These are phyloP conservation scores for Drosophila bunnanda DNA, from an alignment of 2,888 invertebrate species.

Conservation along the genomic window DNA sequence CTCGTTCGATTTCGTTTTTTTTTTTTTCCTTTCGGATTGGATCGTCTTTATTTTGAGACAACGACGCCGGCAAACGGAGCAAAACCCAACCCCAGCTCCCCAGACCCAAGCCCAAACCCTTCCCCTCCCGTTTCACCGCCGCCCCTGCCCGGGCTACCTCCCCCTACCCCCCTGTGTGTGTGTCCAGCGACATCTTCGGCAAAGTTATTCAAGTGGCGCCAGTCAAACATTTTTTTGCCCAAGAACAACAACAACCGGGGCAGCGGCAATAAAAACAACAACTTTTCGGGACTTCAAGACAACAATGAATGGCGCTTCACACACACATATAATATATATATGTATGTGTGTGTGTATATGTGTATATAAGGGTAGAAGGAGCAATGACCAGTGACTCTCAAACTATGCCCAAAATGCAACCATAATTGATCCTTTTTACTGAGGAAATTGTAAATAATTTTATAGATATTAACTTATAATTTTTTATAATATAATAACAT, in stretches of 20 bases:
- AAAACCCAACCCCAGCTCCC: no score
- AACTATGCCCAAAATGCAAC: slow-evolving; percentile 1
- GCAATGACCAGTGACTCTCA: slow-evolving; percentile 20
- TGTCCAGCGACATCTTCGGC: slow-evolving; percentile 53
- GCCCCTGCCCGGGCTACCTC: background rate
- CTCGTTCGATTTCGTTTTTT: slow-evolving; percentile 63
- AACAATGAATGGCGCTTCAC: slow-evolving; percentile 49
- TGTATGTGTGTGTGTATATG: background rate
- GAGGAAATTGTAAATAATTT: background rate
- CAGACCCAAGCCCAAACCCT: background rate
- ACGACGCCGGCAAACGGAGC: slow-evolving; percentile 31
- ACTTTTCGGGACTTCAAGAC: slow-evolving; percentile 34
- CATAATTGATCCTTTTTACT: background rate
- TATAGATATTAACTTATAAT: background rate
- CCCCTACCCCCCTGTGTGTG: slow-evolving; percentile 11
- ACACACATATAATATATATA: slow-evolving; percentile 4
- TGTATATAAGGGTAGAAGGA: background rate
- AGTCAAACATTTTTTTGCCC: slow-evolving; percentile 79
- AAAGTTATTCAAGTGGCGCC: slow-evolving; percentile 83
- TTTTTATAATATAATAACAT: no score
- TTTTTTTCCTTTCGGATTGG: slow-evolving; percentile 60
- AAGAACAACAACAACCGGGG: slow-evolving; percentile 37
- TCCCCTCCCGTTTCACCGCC: background rate
- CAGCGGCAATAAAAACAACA: slow-evolving; percentile 27
- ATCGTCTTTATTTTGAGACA: slow-evolving; percentile 73